Base-by-base conservation (phyloP, 2,797 vertebrate genomes). In the Anabas testudineus region DNA sequence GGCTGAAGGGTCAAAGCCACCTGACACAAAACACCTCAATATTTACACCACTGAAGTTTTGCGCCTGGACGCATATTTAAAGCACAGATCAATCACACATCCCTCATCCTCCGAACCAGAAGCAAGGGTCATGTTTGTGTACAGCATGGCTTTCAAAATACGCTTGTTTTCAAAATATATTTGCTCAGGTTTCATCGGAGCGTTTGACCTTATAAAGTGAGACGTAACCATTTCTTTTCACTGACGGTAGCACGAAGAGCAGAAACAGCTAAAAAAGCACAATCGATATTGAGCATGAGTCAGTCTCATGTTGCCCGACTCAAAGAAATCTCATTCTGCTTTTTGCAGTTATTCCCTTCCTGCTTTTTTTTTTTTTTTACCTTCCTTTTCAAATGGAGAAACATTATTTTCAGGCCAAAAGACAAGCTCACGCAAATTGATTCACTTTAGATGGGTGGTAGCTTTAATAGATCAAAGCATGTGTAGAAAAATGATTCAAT, bases 51-150 rank as follows among this genome's bases (percentile, higher is more conserved):
- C 19, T 58, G 6, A 56, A 1, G 22, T 42, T 81, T 32, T 30
- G 39, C 24, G 32, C 43, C 46, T 13, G 51, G 49, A 59, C 22
- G 3, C 1, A 4, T 18, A 18, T 55, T 19, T 41, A 37, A 68
- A 39, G 51, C 4, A 0, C 0, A 52, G 49, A 63, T 70, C 58
- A 63, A 77, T 79, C 67, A 10, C 21, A n/a, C 47, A 10, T 15
- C 67, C 76, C 65, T 53, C 74, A 78, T 74, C 30, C 14, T 67
- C 53, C n/a, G 3, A 43, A 21, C 8, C 21, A 41, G 18, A 10
- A 12, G 22, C 42, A 49, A 41, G 64, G 76, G 72, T 67, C 49
- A 24, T 78, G 77, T 81, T 80, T 88, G 83, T 83, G 77, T 78
- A 39, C 36, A 32, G 24, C 21, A 76, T 36, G 5, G 2, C 42